These are phyloP conservation scores for Heliconius sara DNA, from an alignment of 2,888 invertebrate genomes.

Conservation along the genomic window DNA sequence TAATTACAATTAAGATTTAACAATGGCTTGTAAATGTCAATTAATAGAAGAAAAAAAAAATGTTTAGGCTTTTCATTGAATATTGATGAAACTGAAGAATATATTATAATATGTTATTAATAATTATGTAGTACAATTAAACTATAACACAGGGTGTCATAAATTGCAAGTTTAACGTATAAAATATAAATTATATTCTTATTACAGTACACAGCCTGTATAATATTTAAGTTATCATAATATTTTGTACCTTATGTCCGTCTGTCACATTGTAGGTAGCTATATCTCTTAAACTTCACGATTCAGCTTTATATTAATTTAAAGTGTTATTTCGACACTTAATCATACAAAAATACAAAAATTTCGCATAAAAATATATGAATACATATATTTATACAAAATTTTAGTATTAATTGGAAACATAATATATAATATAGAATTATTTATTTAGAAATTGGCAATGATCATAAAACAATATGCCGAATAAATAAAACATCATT, in stretches of 20 bases:
- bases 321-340: background rate
- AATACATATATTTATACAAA: too few species aligned
- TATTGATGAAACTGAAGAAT: background rate
- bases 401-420: too few species aligned
- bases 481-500: background rate
- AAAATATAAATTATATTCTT: conserved; percentile 22
- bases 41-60: background rate
- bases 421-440: too few species aligned
- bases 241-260: conserved; percentile 33
- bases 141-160: conserved; percentile 3
- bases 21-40: background rate
- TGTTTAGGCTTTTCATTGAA: background rate
- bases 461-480: background rate
- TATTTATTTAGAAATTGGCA: background rate
- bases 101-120: background rate
- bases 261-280: conserved; percentile 15
- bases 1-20: background rate
- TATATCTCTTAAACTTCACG: background rate
- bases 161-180: conserved; percentile 16
- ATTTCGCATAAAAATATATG: too few species aligned
- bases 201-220: conserved; percentile 45
- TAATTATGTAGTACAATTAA: background rate
- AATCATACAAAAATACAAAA: background rate
- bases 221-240: conserved; percentile 23
- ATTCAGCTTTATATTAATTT: background rate